Conservation (phyloP, 2,888 invertebrate genomes). For the Oeneis ivallda region DNA sequence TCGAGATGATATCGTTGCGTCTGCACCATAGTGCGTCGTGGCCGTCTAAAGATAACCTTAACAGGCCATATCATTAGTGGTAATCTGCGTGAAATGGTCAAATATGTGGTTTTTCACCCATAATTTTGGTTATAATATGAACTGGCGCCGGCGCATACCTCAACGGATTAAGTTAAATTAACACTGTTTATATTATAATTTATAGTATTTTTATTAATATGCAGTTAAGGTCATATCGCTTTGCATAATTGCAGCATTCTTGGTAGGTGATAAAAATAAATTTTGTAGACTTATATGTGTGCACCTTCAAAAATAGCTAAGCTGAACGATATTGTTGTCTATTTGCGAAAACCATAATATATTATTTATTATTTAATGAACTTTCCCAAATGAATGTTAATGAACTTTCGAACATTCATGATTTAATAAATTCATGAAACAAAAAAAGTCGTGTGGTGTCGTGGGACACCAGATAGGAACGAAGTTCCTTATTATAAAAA, state of each 20-base stretch:
- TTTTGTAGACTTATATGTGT: neutral
- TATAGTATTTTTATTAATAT: constrained; percentile 28
- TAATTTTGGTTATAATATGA: constrained; percentile 44
- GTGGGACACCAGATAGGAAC: no score
- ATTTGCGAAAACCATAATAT: no score
- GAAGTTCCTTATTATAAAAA: no score
- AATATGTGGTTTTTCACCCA: constrained; percentile 61
- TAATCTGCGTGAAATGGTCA: constrained; percentile 62
- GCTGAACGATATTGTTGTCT: no score
- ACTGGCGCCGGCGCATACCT: constrained; percentile 46
- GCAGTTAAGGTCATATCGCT: neutral
- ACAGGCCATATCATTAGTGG: constrained; percentile 59
- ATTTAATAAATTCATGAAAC: no score
- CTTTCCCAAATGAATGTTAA: no score
- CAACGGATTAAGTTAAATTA: constrained; percentile 65
- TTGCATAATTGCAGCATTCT: constrained; percentile 18
- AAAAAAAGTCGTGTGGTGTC: no score
- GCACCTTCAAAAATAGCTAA: no score
- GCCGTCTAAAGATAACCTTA: constrained; percentile 38
- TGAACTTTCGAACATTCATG: no score
- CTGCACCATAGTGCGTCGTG: no score
- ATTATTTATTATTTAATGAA: no score
- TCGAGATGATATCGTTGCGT: no score
- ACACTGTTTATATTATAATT: constrained; percentile 56
- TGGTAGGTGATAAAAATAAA: constrained; percentile 12